phyloP scores from a whole-genome alignment of 1,140 invertebrate species.

The Agraylea sexmaculata region DNA sequence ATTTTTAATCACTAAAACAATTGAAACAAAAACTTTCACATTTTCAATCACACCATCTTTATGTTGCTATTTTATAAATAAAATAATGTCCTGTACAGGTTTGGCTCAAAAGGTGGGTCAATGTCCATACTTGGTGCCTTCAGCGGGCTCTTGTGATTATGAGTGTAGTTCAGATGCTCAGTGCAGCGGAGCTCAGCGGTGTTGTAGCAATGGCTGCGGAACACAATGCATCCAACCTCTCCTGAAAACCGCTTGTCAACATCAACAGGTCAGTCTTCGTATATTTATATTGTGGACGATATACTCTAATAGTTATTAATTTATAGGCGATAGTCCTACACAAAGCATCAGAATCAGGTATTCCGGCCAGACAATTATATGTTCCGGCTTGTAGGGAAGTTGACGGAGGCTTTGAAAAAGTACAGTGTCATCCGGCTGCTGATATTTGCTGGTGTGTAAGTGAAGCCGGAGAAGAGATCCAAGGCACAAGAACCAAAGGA shows the following conservation, averaged over 20 bases:
- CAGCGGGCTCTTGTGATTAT: constrained; percentile 55
- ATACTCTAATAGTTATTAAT: too few species aligned
- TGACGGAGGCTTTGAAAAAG: constrained; percentile 61
- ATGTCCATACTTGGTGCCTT: constrained; percentile 69
- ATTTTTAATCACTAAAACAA: not conserved
- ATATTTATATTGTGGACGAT: too few species aligned
- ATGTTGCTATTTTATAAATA: not conserved
- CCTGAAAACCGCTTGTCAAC: constrained; percentile 67
- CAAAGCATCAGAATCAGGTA: constrained; percentile 60
- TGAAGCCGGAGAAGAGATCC: constrained; percentile 65
- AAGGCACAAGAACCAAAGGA: constrained; percentile 40
- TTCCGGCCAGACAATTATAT: constrained; percentile 58
- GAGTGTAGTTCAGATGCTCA: constrained; percentile 65
- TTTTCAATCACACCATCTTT: not conserved
- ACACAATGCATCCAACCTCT: constrained; percentile 64
- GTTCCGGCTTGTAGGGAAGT: constrained; percentile 62
- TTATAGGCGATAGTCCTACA: constrained; percentile 52
- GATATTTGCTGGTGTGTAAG: constrained; percentile 87
- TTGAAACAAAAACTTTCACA: not conserved
- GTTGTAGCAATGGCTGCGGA: constrained; percentile 77
- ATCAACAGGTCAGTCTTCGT: constrained; percentile 33
- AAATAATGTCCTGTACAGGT: constrained; percentile 25
- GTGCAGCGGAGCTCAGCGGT: constrained; percentile 55
- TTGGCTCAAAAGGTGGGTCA: constrained; percentile 62
- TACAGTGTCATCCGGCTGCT: constrained; percentile 66